Base-by-base conservation (phyloP, 2,888 invertebrate genomes). In the Malthinus flaveolus region DNA sequence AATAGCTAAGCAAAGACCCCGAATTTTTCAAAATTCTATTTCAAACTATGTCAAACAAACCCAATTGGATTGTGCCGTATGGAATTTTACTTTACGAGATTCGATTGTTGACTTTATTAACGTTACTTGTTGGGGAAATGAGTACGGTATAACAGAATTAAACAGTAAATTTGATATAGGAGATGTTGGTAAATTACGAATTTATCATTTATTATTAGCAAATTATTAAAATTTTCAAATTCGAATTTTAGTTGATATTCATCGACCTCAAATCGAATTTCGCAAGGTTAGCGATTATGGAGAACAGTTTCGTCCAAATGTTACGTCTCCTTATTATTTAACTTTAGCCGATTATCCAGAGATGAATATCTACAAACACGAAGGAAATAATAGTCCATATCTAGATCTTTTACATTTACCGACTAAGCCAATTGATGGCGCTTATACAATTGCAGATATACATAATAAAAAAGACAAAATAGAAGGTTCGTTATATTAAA, bases 1-100 rank as follows among this genome's bases (percentile, higher is more conserved):
- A 37, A 87, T 89, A 62, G 85, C 84, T 1, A 89, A 88, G 78
- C 84, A 83, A 66, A 81, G 80, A 62, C 84, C 87, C 1, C 82
- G 83, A 56, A 78, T 76, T 53, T 77, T 85, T 65, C 12, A 6
- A 4, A 11, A 34, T 5, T 4, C n/a, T 12, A 3, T 9, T 1
- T 76, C 77, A 34, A 79, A 79, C 11, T 81, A 81, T 67, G 83
- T 73, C 81, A 78, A 12, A 77, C 78, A n/a, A n/a, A n/a, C n/a
- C n/a, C n/a, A n/a, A n/a, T n/a, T n/a, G 2, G 83, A 81, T 68
- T 82, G 81, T 71, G 88, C 85, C n/a, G 91, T 92, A 0, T 88
- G 89, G 79, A 87, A 85, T 52, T 89, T 91, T 64, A 91, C 91
- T 0, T 64, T 92, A 23, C 82, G 91, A 62, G 93, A 92, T 78